Evolutionary conservation across 2,888 invertebrate genomes (phyloP).

Genomic region (Tachina lurida): DNA sequence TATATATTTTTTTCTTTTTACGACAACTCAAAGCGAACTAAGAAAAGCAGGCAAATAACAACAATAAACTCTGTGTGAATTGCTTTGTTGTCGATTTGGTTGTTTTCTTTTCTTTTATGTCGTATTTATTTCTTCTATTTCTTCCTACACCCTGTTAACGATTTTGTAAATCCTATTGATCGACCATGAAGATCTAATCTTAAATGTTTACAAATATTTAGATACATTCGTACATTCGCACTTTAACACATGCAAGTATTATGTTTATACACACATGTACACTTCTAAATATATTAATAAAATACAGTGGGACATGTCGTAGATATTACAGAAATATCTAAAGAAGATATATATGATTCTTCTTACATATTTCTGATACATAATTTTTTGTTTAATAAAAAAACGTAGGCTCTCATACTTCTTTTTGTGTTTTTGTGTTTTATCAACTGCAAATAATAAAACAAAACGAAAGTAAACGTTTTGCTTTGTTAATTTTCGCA

Average conservation of each 20-base stretch:
- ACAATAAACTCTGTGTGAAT: constrained; percentile 55
- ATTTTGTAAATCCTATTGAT: constrained; percentile 67
- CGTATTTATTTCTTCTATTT: neutral
- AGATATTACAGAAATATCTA: no score
- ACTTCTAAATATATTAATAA: neutral
- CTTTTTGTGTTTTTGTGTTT: no score
- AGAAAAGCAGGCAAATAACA: neutral
- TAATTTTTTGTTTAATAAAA: no score
- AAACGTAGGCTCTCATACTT: no score
- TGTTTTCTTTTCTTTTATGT: constrained; percentile 18
- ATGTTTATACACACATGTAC: neutral
- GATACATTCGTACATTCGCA: neutral
- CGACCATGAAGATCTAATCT: constrained; percentile 66
- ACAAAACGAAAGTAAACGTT: no score
- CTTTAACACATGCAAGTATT: neutral
- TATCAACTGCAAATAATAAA: no score
- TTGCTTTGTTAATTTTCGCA: no score
- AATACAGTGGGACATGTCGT: neutral
- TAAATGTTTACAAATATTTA: constrained; percentile 50
- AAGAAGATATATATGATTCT: neutral
- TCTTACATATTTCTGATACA: neutral
- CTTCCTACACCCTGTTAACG: constrained; percentile 19
- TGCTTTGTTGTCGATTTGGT: constrained; percentile 47
- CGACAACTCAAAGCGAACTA: neutral
- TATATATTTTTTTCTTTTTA: neutral